These are phyloP conservation scores for Encarsia formosa DNA, from an alignment of 2,888 invertebrate species.

Conservation along the genomic window DNA sequence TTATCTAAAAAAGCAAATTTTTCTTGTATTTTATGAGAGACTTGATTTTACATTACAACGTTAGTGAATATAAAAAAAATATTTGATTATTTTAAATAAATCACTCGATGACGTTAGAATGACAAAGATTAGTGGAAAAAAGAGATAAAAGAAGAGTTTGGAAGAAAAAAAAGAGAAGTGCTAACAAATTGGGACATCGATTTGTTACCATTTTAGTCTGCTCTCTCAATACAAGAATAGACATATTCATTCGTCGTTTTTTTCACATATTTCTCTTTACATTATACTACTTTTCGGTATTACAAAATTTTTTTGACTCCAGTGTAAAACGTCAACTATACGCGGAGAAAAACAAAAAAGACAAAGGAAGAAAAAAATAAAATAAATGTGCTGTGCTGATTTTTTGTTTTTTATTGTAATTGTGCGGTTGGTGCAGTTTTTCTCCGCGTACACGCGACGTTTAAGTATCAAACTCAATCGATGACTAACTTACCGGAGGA, in stretches of 20 bases:
- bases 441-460: neutral
- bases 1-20: constrained; percentile 4
- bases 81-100: no score
- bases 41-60: no score
- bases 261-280: constrained; percentile 1
- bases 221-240: constrained; percentile 35
- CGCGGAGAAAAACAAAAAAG: constrained; percentile 17
- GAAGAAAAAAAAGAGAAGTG: constrained; percentile 15
- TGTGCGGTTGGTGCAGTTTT: neutral
- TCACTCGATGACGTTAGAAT: no score
- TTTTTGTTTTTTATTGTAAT: neutral
- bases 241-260: neutral
- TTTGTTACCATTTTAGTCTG: constrained; percentile 46
- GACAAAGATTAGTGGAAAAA: constrained; percentile 7
- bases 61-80: no score
- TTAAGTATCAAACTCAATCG: constrained; percentile 33
- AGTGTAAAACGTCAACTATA: no score
- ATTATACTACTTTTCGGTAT: neutral
- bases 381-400: no score
- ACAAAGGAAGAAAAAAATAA: constrained; percentile 4
- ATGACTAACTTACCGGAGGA: constrained; percentile 43
- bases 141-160: constrained; percentile 14
- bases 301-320: no score
- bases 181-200: constrained; percentile 30
- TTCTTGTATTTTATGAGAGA: constrained; percentile 10